Evolutionary conservation across 2,113 vertebrate species (phyloP), one percentile per base, ranked within the genome.

Genomic region (Scomber japonicus): DNA sequence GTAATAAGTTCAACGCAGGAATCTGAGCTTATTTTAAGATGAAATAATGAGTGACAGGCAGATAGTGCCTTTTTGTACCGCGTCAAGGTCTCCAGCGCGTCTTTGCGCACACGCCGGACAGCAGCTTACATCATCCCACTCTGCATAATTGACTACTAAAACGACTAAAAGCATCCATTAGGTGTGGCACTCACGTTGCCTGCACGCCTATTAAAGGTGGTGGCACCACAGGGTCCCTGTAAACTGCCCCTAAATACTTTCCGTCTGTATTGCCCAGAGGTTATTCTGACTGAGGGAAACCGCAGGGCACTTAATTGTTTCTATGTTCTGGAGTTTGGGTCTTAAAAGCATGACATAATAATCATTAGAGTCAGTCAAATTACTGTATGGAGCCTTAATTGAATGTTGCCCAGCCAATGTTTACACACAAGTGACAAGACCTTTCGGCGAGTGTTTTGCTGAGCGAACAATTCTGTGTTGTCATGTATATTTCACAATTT

Each of bases 101-200:
- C 79, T 81, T 57, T 80, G 19, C 74, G 83, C 83, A 17, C 66
- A n/a, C 30, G 12, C 57, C 31, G 11, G n/a, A 27, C 65, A 6
- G 71, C 72, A 9, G 50, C 68, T 64, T 9, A 17, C 51, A 67
- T 78, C 54, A 21, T 66, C 21, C 16, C 53, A 5, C n/a, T 17
- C 50, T 55, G 81, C 75, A 35, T 78, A 65, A 87, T 66, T 87
- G 66, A 82, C 40, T 35, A 65, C 31, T 35, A 11, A n/a, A 15
- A 17, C 35, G 46, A 14, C 70, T 71, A 50, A 82, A 81, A 59
- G 71, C 83, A 75, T 56, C 73, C 75, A 80, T 85, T 87, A 76
- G 51, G 54, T 69, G 67, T 87, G 84, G 76, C 77, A 68, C 75
- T 77, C 71, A 44, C 35, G 16, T 44, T 69, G 48, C 24, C 45